Evolutionary conservation across 92 coral and sea anemone species (phyloP).

Genomic region (Anthopleura xanthogrammica): DNA sequence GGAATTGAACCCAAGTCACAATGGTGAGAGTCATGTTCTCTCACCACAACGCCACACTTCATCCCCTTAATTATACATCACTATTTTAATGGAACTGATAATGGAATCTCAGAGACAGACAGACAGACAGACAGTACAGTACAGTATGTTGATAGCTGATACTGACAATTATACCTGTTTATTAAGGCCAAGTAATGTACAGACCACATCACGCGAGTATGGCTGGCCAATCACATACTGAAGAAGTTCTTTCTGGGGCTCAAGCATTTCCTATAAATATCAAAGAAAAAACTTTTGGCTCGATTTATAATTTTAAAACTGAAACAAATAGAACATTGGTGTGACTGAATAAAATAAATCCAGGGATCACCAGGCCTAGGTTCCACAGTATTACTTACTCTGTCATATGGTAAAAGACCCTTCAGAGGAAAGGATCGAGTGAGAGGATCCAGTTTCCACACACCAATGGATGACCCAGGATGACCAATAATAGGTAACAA

Average conservation of each 20-base stretch:
- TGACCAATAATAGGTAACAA: constrained; percentile 94
- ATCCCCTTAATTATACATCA: neutral
- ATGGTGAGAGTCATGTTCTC: no score
- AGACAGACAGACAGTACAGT: neutral
- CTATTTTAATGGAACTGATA: neutral
- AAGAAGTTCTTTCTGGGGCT: constrained; percentile 76
- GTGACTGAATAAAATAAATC: neutral
- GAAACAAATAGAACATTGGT: no score
- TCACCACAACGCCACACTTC: no score
- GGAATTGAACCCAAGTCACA: no score
- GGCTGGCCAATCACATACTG: constrained; percentile 92
- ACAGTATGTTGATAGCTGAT: neutral
- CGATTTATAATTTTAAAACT: neutral
- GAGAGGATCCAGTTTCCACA: constrained; percentile 91
- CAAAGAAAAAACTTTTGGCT: neutral
- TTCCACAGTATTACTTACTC: constrained; percentile 35
- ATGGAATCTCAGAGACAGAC: neutral
- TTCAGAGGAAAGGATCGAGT: constrained; percentile 83
- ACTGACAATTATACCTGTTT: constrained; percentile 94
- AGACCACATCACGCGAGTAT: constrained; percentile 88
- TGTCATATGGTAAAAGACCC: constrained; percentile 93
- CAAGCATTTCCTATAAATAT: constrained; percentile 50
- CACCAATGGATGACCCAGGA: constrained; percentile 85
- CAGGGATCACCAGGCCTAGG: neutral
- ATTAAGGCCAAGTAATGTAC: constrained; percentile 82